These are phyloP conservation scores for Drosophila novamexicana DNA, from an alignment of 1,140 invertebrate species.

Conservation along the genomic window DNA sequence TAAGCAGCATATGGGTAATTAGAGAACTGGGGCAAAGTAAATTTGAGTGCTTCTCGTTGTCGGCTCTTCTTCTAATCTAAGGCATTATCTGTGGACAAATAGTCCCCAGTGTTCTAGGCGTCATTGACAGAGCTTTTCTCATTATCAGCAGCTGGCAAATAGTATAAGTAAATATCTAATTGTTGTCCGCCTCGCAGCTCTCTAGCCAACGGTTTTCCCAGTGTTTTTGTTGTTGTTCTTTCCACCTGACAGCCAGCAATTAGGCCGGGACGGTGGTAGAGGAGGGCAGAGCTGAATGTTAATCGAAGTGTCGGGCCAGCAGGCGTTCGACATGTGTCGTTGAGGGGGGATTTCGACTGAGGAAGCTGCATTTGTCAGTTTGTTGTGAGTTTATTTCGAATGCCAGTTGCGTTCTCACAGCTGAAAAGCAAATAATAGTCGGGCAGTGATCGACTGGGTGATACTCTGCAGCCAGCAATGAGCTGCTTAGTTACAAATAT, in stretches of 20 bases:
- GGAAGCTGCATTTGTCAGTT: slow-evolving; percentile 49
- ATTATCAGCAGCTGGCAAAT: slow-evolving; percentile 54
- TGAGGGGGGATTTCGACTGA: background rate
- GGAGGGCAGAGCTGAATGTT: background rate
- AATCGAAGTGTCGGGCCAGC: slow-evolving; percentile 32
- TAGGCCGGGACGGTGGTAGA: background rate
- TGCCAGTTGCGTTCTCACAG: slow-evolving; percentile 11
- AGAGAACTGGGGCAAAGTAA: background rate
- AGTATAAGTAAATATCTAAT: slow-evolving; percentile 51
- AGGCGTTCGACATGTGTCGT: slow-evolving; percentile 29
- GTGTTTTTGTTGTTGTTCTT: background rate
- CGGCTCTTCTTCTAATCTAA: slow-evolving; percentile 24
- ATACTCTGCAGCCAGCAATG: no score
- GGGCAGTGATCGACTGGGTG: no score
- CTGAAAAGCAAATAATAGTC: slow-evolving; percentile 12
- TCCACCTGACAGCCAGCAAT: slow-evolving; percentile 36
- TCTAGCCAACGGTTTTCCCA: slow-evolving; percentile 2
- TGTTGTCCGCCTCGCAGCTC: slow-evolving; percentile 18
- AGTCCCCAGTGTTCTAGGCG: slow-evolving; percentile 29
- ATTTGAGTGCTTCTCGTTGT: background rate
- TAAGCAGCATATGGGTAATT: background rate
- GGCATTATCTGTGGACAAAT: slow-evolving; percentile 21
- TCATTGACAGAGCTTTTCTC: slow-evolving; percentile 25
- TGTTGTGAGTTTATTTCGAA: slow-evolving; percentile 37
- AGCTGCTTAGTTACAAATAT: no score